phyloP scores from a whole-genome alignment of 2,888 invertebrate genomes.

The Aspidiotus rigidus region DNA sequence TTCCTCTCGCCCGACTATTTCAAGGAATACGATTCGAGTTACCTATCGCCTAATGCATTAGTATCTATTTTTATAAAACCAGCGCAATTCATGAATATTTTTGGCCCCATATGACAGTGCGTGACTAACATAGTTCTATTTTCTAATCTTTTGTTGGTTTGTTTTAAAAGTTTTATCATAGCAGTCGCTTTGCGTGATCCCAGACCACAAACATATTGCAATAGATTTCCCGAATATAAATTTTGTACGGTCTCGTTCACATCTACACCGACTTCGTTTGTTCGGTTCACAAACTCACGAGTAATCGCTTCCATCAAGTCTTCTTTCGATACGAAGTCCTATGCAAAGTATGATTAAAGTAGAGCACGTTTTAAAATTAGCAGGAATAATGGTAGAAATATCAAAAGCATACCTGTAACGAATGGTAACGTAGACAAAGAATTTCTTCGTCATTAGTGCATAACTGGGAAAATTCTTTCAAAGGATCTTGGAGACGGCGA shows the following conservation, averaged over 20 bases:
- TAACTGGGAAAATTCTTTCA: conserved; percentile 90
- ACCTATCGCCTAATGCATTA: conserved; percentile 77
- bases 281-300: conserved; percentile 64
- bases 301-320: conserved; percentile 75
- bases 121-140: conserved; percentile 93
- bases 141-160: conserved; percentile 82
- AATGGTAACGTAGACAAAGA: conserved; percentile 83
- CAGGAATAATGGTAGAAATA: too few species aligned
- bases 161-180: conserved; percentile 73
- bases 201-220: conserved; percentile 95
- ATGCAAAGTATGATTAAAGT: not conserved
- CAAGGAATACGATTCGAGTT: conserved; percentile 18
- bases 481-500: conserved; percentile 84
- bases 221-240: conserved; percentile 73
- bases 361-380: too few species aligned
- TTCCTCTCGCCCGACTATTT: not conserved
- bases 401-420: conserved; percentile 50
- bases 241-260: conserved; percentile 86
- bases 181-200: conserved; percentile 88
- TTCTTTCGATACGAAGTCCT: conserved; percentile 73
- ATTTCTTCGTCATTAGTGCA: conserved; percentile 96
- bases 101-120: conserved; percentile 92
- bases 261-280: conserved; percentile 97
- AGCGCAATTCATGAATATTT: conserved; percentile 97
- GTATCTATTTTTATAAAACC: conserved; percentile 99